Percentiles rank a stretch among this genome's conserved stretches.
These are phyloP conservation scores for Melinopterus prodromus DNA, from an alignment of 2,888 invertebrate genomes.

Conservation along the genomic window DNA sequence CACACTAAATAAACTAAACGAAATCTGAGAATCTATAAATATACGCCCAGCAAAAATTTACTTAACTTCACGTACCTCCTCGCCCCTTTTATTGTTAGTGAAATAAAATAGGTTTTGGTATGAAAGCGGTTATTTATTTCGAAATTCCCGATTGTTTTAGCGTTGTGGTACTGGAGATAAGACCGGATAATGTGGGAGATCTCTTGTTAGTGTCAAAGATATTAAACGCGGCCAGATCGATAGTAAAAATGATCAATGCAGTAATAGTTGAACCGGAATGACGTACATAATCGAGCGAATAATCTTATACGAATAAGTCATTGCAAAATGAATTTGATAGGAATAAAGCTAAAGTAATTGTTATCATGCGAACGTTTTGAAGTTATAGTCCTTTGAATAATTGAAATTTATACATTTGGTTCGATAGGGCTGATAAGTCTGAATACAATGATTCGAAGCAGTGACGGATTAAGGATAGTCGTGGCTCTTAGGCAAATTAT, in stretches of 20 bases:
- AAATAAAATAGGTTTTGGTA: not conserved
- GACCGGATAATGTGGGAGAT: not conserved
- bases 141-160: not conserved
- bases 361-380: not conserved
- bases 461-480: no score
- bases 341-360: not conserved
- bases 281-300: not conserved
- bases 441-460: no score
- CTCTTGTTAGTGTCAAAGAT: not conserved
- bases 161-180: not conserved
- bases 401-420: no score
- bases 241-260: not conserved
- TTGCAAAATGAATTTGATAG: not conserved
- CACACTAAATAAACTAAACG: not conserved
- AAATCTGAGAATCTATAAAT: not conserved
- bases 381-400: no score
- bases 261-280: not conserved
- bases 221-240: not conserved
- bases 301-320: not conserved
- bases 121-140: not conserved
- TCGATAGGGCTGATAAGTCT: no score
- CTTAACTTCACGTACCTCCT: not conserved
- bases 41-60: not conserved
- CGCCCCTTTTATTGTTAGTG: not conserved
- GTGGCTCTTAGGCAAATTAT: no score